Evolutionary conservation across 2,888 invertebrate genomes (phyloP).

Genomic region (Ashinkailepas kermadecensis): DNA sequence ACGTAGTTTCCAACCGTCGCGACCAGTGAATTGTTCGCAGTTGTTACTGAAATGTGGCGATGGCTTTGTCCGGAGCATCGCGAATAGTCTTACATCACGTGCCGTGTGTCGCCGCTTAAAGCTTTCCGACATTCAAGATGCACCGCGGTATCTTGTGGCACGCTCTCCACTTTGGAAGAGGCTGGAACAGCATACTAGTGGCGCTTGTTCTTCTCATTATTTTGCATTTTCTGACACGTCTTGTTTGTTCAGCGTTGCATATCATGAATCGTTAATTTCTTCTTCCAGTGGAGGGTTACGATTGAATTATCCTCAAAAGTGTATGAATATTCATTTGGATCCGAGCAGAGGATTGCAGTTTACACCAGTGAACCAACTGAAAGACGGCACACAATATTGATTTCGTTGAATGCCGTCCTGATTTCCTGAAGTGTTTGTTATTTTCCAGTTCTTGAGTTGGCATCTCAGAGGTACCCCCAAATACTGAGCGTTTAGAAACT

Average conservation of each 20-base stretch:
- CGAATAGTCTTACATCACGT: too few relatives aligned
- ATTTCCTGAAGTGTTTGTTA: neutral
- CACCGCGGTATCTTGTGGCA: too few relatives aligned
- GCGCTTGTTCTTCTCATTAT: neutral
- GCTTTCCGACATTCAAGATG: too few relatives aligned
- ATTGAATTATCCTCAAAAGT: conserved; percentile 23
- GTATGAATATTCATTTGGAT: conserved; percentile 14
- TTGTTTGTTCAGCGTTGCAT: conserved; percentile 22
- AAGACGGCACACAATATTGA: neutral
- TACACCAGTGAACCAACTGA: neutral
- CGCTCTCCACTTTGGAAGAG: neutral
- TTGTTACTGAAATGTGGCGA: too few relatives aligned
- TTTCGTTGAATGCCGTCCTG: neutral
- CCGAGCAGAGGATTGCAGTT: too few relatives aligned
- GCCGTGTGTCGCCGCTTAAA: too few relatives aligned
- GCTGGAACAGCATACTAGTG: neutral
- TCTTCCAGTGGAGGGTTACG: neutral
- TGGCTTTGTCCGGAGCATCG: too few relatives aligned
- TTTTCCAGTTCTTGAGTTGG: neutral
- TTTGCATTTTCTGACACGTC: conserved; percentile 19
- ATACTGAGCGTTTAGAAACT: neutral
- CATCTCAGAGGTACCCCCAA: too few relatives aligned
- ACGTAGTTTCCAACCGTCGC: too few relatives aligned
- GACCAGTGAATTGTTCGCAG: too few relatives aligned
- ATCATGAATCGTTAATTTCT: conserved; percentile 21